Evolutionary conservation across 2,797 vertebrate genomes (phyloP).

Genomic region (Microhierax caerulescens): DNA sequence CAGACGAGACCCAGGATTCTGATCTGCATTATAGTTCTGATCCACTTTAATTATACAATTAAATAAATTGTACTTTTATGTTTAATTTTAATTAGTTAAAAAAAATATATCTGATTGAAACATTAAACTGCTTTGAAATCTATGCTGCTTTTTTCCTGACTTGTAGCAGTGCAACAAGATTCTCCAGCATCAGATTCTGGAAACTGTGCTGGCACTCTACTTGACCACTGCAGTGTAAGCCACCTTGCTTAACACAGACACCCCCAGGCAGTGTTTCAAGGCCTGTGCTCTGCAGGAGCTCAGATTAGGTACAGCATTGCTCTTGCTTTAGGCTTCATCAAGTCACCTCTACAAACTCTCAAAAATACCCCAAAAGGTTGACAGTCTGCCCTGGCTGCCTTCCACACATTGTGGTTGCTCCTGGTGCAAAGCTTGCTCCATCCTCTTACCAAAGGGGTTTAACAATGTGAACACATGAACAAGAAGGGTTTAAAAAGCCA

Average conservation of each 20-base stretch:
- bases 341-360: not conserved
- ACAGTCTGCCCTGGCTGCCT: not conserved
- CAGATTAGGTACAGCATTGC: not conserved
- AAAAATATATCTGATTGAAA: not conserved
- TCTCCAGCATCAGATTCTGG: not conserved
- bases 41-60: not conserved
- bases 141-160: not conserved
- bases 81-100: not conserved
- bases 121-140: not conserved
- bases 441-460: not conserved
- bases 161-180: not conserved
- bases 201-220: not conserved
- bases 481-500: not conserved
- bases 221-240: not conserved
- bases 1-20: not conserved
- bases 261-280: not conserved
- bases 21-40: not conserved
- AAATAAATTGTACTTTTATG: not conserved
- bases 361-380: not conserved
- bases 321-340: not conserved
- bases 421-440: not conserved
- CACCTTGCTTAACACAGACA: not conserved
- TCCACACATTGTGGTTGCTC: not conserved
- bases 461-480: not conserved
- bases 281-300: not conserved